Base-by-base conservation (phyloP, 2,888 invertebrate genomes). In the Clivina fossor region DNA sequence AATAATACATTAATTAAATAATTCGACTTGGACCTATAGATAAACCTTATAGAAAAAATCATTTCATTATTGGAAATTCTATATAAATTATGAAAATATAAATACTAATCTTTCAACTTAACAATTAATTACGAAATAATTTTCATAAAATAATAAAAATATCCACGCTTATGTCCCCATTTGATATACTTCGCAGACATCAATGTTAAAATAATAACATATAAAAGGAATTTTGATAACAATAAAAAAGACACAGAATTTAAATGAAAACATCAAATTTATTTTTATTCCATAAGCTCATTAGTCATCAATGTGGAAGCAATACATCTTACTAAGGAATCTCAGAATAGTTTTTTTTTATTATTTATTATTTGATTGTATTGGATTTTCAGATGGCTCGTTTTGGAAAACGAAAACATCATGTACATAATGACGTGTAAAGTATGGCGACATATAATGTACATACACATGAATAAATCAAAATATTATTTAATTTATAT, bases 271-370 rank as follows among this genome's bases (percentile, higher is more conserved):
- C 62, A 62, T 57, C 44, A 43, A 22, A 54, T 56, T 55, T 60
- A 65, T 64, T 71, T 70, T 66, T 46, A 47, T 38, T 55, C 47
- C 68, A 69, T 71, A 71, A 71, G 71, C 71, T 71, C 71, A 69
- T 71, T 71, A 71, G 69, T 71, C 70, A 69, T 71, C 66, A 68
- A 67, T 66, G 69, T 71, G 70, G 71, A 71, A 71, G 70, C 70
- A 69, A 66, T 70, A 71, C 69, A 70, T 51, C 67, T 68, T 68
- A 69, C 68, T 68, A 69, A 69, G 68, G 66, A 69, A 67, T 68
- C 67, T 67, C 66, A 65, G 66, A 69, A 61, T 67, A 64, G 62
- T 30, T 22, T 28, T 2, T 4, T 48, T 37, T 24, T 22, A 18
- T 13, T 3, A 24, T 43, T 22, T n/a, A n/a, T n/a, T n/a, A n/a